These are phyloP conservation scores for Orthonevra nobilis DNA, from an alignment of 2,888 invertebrate species.

Conservation along the genomic window DNA sequence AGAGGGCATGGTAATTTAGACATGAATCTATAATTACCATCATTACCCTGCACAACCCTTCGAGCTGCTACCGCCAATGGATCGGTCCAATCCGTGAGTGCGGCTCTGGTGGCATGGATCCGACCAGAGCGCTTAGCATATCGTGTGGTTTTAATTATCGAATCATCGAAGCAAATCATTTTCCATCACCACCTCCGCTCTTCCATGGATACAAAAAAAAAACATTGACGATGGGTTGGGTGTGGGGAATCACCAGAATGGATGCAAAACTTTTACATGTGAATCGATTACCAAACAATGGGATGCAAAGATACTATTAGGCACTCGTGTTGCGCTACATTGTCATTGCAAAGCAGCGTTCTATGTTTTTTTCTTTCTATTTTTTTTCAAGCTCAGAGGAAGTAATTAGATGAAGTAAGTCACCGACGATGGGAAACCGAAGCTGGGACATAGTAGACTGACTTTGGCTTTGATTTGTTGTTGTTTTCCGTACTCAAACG, in stretches of 20 bases:
- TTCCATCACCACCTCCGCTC: constrained; percentile 57
- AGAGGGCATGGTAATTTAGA: constrained; percentile 63
- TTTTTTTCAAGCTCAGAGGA: constrained; percentile 44
- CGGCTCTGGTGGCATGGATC: not conserved
- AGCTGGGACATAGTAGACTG: too few species aligned
- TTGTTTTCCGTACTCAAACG: too few species aligned
- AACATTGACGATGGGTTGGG: constrained; percentile 22
- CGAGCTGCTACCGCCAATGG: constrained; percentile 4
- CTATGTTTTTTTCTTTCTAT: too few species aligned
- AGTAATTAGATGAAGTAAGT: constrained; percentile 69
- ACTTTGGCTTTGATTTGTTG: too few species aligned
- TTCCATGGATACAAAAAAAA: too few species aligned
- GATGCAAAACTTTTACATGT: constrained; percentile 50
- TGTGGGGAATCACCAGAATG: constrained; percentile 20
- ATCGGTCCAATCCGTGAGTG: not conserved
- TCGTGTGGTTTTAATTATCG: constrained; percentile 68
- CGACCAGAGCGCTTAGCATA: constrained; percentile 34
- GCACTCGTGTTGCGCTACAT: constrained; percentile 35
- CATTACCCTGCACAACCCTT: constrained; percentile 54
- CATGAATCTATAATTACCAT: constrained; percentile 70
- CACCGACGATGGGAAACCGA: constrained; percentile 56
- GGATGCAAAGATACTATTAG: constrained; percentile 48
- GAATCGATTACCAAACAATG: constrained; percentile 65
- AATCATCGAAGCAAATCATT: constrained; percentile 70
- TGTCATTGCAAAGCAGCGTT: constrained; percentile 35